Base-by-base conservation (phyloP, 2,113 vertebrate genomes). In the Bubo bubo region DNA sequence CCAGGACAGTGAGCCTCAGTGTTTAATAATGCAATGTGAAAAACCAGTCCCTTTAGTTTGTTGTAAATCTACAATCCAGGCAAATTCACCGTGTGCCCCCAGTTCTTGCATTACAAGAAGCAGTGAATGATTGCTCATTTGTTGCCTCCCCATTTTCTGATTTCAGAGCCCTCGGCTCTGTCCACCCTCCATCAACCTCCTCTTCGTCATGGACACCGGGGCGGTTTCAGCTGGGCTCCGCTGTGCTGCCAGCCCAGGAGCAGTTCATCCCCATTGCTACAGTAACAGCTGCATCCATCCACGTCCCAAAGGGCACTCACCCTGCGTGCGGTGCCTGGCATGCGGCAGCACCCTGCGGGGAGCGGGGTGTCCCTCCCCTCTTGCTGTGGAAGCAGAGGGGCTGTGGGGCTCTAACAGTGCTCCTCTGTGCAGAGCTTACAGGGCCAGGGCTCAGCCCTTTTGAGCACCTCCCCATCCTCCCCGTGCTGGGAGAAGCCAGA, bases 131-230 rank as follows among this genome's bases (percentile, higher is more conserved):
- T 37, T 30, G 20, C 55, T 67, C 14, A 2, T 39, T 67, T 9
- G 2, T 47, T 47, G 30, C 10, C 28, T 56, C 20, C 56, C 27
- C 27, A 7, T 41, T 30, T 52, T 39, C 27, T 70, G 62, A 52
- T 39, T 50, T 73, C 71, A 64, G 79, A 47, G 58, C 3, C 34
- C 45, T 43, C 2, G 2, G 12, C n/a, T 30, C 56, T 52, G 55
- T 37, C 14, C 4, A 9, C 7, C 6, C 32, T 68, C 59, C 59
- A 55, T n/a, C 45, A 32, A 9, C 24, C 23, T n/a, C 49, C 37
- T 39, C 49, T n/a, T 32, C 0, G 0, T 2, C 8, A 5, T 9
- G 0, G 0, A 47, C 45, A 47, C 18, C 20, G 18, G 20, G 50
- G 24, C 1, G 5, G 26, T 35, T 75, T 32, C 53, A 49, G 37